Evolutionary conservation across 1,140 invertebrate species (phyloP).

Genomic region (Carcinoscorpius rotundicauda): DNA sequence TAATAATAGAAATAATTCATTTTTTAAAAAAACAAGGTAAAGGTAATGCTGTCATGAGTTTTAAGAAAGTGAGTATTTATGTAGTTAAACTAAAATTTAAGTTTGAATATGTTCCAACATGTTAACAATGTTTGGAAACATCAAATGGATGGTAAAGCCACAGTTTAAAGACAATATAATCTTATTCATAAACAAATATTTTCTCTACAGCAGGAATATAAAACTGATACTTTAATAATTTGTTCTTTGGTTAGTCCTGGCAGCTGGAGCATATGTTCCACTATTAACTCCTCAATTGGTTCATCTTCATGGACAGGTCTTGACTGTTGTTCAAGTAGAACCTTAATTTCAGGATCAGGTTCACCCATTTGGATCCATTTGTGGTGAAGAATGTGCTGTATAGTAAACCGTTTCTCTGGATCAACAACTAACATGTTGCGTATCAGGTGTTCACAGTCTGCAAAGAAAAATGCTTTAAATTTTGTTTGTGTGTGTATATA

Average conservation of each 20-base stretch:
- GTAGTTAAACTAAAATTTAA: too few species aligned
- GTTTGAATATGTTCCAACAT: too few species aligned
- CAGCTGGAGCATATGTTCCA: conserved; percentile 69
- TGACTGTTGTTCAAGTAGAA: conserved; percentile 12
- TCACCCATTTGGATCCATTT: conserved; percentile 55
- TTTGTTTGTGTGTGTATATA: too few species aligned
- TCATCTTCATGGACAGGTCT: conserved; percentile 18
- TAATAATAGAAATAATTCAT: too few species aligned
- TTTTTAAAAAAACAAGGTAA: too few species aligned
- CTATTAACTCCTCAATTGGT: conserved; percentile 46
- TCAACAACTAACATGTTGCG: conserved; percentile 86
- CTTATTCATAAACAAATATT: too few species aligned
- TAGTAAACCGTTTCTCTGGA: conserved; percentile 70
- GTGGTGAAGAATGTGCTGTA: conserved; percentile 76
- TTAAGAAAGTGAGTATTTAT: too few species aligned
- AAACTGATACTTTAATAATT: conserved; percentile 45
- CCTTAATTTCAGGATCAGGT: conserved; percentile 17
- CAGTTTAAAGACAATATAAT: too few species aligned
- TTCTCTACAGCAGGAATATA: too few species aligned
- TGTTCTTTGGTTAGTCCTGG: conserved; percentile 58
- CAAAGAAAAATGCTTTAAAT: conserved; percentile 29
- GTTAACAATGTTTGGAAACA: too few species aligned
- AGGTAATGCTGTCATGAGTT: too few species aligned
- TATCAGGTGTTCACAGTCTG: conserved; percentile 84
- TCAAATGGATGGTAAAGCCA: too few species aligned